A percentile compares a stretch with the other conserved stretches of the same genome.
Conservation (phyloP, 2,888 invertebrate genomes). For the Drosophila ustulata region DNA sequence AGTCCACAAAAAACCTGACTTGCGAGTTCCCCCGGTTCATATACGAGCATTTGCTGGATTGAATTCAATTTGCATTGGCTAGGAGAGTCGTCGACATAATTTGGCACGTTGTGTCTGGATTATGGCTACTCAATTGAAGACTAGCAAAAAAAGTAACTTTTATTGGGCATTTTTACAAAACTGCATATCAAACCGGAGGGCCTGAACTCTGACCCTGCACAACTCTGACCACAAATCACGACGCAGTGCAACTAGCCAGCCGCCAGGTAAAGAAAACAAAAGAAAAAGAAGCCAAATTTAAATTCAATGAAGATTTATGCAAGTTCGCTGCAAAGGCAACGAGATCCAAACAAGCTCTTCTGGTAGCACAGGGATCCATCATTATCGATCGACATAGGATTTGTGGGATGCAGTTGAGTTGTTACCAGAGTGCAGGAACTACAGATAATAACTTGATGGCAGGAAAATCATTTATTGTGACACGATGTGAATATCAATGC, state of each 20-base stretch:
- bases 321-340: conserved; percentile 45
- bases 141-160: conserved; percentile 57
- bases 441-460: conserved; percentile 75
- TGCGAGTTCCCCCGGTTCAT: conserved; percentile 1
- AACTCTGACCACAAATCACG: conserved; percentile 72
- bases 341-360: conserved; percentile 26
- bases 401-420: conserved; percentile 34
- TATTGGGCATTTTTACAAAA: conserved; percentile 75
- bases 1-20: conserved; percentile 26
- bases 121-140: conserved; percentile 38
- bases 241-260: conserved; percentile 19
- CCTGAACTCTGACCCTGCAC: conserved; percentile 70
- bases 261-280: conserved; percentile 12
- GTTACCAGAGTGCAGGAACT: conserved; percentile 32
- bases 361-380: conserved; percentile 72
- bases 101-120: conserved; percentile 45
- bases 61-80: conserved; percentile 43
- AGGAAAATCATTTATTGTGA: conserved; percentile 78
- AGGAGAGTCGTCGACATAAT: conserved; percentile 44
- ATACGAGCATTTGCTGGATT: conserved; percentile 19
- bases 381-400: conserved; percentile 69
- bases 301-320: conserved; percentile 71
- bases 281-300: conserved; percentile 32
- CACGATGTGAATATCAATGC: conserved; percentile 65
- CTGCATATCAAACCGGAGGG: conserved; percentile 73